Conservation (phyloP, 2,113 vertebrate species). For the Rattus norvegicus region GRCr8 NC_086027.1:50244001-50244500, state of each 20-base stretch:
- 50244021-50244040: neutral
- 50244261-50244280: neutral
- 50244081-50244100: neutral
- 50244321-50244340: neutral
- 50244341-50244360: neutral
- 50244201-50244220: neutral
- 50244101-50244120: neutral
- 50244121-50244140: neutral
- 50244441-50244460: neutral
- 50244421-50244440: neutral
- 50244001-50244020: too few species aligned
- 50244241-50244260: neutral
- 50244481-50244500: slow-evolving; percentile 29
- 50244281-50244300: slow-evolving; percentile 20
- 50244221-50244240: neutral
- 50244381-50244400: neutral
- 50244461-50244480: neutral
- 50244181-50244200: neutral
- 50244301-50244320: neutral
- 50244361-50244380: neutral
- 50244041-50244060: neutral
- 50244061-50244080: neutral
- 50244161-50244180: neutral
- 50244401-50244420: neutral
- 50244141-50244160: neutral